Conservation (phyloP, 2,113 vertebrate genomes). For the Melanotaenia duboulayi region DNA sequence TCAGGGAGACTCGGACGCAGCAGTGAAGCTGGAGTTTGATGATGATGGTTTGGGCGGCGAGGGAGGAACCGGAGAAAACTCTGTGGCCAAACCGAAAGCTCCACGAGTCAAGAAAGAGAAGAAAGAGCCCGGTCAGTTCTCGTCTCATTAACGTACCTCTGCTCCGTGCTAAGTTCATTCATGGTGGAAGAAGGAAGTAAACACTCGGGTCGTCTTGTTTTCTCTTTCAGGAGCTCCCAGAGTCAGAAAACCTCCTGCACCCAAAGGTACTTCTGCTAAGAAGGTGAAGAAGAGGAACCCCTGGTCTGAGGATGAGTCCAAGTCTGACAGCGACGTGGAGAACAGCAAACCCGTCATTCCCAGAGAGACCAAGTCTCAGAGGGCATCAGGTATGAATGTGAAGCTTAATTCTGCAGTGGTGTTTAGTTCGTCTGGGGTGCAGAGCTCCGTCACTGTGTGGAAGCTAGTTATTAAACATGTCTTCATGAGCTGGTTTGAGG, state of each 20-base stretch:
- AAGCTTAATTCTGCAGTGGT: too few species aligned
- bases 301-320: slow-evolving; percentile 97
- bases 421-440: too few species aligned
- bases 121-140: slow-evolving; percentile 89
- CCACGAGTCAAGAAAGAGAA: slow-evolving; percentile 90
- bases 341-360: slow-evolving; percentile 91
- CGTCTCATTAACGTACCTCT: neutral
- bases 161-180: neutral
- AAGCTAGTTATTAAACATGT: too few species aligned
- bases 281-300: slow-evolving; percentile 97
- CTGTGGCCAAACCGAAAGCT: slow-evolving; percentile 82
- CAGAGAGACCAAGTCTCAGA: slow-evolving; percentile 91
- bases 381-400: slow-evolving; percentile 88
- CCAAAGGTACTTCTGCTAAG: slow-evolving; percentile 84
- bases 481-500: too few species aligned
- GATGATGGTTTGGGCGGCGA: slow-evolving; percentile 82
- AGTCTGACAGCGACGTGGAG: slow-evolving; percentile 93
- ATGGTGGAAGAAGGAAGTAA: neutral
- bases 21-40: slow-evolving; percentile 92
- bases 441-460: too few species aligned
- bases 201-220: neutral
- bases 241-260: slow-evolving; percentile 86
- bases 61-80: slow-evolving; percentile 83
- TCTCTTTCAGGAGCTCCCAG: slow-evolving; percentile 85
- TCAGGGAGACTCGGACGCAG: slow-evolving; percentile 88